Evolutionary conservation across 2,113 vertebrate genomes (phyloP), one percentile per base, ranked within the genome.

Genomic region (Hirundichthys speculiger): DNA sequence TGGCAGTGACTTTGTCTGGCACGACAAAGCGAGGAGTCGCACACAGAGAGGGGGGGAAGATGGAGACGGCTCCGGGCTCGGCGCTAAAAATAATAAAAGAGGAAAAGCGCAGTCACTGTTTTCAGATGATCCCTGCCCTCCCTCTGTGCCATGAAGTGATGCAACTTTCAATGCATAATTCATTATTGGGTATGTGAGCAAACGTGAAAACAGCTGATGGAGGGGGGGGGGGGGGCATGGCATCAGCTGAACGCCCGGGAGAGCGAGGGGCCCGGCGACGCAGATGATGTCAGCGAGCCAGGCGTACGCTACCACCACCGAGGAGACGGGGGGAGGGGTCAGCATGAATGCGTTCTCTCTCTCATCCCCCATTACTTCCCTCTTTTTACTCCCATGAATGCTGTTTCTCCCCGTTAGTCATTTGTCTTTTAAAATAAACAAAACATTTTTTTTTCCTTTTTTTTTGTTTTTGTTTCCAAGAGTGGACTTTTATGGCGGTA

Each of bases 251-350:
- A 47, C 71, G 34, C 53, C 39, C 25, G 30, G 49, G 8, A 15
- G 27, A 55, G 54, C 41, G 51, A 13, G 64, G 62, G 68, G 46
- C 30, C 11, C 6, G 30, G 59, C 15, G 52, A 53, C 49, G 12
- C 52, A 63, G 79, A 76, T 84, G 84, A 84, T 80, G 75, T 88
- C 88, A 87, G 69, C 77, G 72, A 79, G 69, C 65, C 69, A 79
- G 73, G 77, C 83, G 46, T 75, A 64, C 67, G 60, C 82, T 63
- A 79, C 79, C 82, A 69, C 82, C 80, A 70, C 68, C 54, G 67
- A 48, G 42, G 59, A 45, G 69, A 67, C 25, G 54, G 86, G 82
- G 80, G 86, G 84, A 73, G 61, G 86, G 82, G 80, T 55, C 24
- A 1, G 9, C 45, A 58, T 80, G 60, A 56, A 64, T 51, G 43